Percentiles rank a stretch among this genome's conserved stretches.
Evolutionary conservation across 2,888 invertebrate genomes (phyloP).

Genomic region (Ditula angustiorana): DNA sequence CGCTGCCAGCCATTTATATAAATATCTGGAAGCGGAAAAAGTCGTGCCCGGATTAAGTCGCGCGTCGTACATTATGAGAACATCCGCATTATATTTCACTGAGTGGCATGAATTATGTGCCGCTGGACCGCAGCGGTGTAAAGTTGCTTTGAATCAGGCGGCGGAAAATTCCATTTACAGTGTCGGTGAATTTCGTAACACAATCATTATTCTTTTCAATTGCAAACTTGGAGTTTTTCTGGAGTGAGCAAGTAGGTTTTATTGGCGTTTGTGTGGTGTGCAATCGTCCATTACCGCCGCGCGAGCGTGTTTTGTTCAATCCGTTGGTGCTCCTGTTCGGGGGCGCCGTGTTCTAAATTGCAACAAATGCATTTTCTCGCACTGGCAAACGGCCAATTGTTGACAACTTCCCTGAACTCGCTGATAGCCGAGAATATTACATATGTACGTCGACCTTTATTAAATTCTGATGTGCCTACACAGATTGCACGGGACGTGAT

Average conservation of each 20-base stretch:
- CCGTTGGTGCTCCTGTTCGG: constrained; percentile 35
- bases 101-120: constrained; percentile 76
- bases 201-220: constrained; percentile 36
- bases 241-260: constrained; percentile 16
- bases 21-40: constrained; percentile 71
- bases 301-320: constrained; percentile 41
- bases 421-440: constrained; percentile 52
- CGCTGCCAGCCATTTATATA: constrained; percentile 62
- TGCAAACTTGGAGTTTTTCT: constrained; percentile 30
- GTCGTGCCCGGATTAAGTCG: constrained; percentile 75
- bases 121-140: constrained; percentile 65
- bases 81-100: constrained; percentile 81
- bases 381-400: constrained; percentile 61
- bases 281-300: constrained; percentile 26
- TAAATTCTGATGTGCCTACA: constrained; percentile 38
- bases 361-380: constrained; percentile 60
- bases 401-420: constrained; percentile 56
- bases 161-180: constrained; percentile 60
- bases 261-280: constrained; percentile 23
- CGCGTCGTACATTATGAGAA: constrained; percentile 79
- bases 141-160: constrained; percentile 71
- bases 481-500: constrained; percentile 31
- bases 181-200: constrained; percentile 45
- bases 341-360: constrained; percentile 47
- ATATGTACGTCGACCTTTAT: constrained; percentile 45